Conservation (phyloP, 1,140 invertebrate genomes). For the Heliothis subflexa region DNA sequence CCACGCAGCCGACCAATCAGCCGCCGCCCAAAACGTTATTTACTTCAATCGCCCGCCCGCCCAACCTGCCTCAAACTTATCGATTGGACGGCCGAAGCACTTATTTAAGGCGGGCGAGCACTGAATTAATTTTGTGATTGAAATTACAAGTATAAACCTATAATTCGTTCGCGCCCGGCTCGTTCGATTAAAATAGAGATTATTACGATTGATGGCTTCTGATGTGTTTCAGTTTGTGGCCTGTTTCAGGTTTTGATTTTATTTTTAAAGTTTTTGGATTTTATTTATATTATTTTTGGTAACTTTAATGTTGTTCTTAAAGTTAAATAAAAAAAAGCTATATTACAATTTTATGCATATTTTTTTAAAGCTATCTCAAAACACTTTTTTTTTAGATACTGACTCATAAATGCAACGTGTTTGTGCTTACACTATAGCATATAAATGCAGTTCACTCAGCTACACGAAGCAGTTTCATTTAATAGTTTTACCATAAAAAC, state of each 20-base stretch:
- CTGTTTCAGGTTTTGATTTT: constrained; percentile 29
- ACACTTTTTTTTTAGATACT: no score
- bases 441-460: no score
- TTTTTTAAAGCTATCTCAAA: no score
- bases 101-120: constrained; percentile 80
- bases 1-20: constrained; percentile 62
- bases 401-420: no score
- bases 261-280: background rate
- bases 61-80: constrained; percentile 71
- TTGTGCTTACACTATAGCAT: background rate
- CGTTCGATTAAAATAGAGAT: constrained; percentile 73
- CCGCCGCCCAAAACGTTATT: constrained; percentile 72
- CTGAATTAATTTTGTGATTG: constrained; percentile 84
- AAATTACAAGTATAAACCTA: constrained; percentile 74
- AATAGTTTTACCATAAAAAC: no score
- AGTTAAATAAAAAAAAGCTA: no score
- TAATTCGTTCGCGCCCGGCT: constrained; percentile 76
- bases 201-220: constrained; percentile 43
- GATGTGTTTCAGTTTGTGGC: constrained; percentile 55
- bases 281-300: background rate
- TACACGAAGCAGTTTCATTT: no score
- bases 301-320: no score
- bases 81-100: constrained; percentile 76
- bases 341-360: no score
- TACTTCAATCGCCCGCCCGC: constrained; percentile 75